Conservation (phyloP, 2,888 invertebrate species). For the Agelastica alni region DNA sequence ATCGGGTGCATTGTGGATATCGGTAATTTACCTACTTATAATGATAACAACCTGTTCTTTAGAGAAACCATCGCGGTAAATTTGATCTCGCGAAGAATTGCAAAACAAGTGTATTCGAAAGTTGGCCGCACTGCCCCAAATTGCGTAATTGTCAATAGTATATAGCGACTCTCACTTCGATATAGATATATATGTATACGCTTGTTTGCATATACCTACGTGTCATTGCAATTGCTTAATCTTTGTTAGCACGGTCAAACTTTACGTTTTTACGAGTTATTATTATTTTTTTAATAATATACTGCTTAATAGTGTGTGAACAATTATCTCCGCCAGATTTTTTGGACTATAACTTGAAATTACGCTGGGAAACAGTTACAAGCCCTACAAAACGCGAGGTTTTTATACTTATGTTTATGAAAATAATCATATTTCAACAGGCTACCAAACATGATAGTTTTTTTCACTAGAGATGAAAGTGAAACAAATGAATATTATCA, state of each 20-base stretch:
- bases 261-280: no score
- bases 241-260: not conserved
- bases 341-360: no score
- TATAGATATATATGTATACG: conserved; percentile 11
- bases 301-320: no score
- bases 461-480: no score
- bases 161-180: conserved; percentile 7
- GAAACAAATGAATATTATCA: no score
- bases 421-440: no score
- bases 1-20: conserved; percentile 14
- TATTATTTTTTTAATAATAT: no score
- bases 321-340: no score
- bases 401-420: no score
- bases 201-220: conserved; percentile 7
- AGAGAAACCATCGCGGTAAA: conserved; percentile 16
- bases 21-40: conserved; percentile 22
- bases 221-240: not conserved
- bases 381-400: no score
- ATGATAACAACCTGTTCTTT: conserved; percentile 21
- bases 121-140: conserved; percentile 34
- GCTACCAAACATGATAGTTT: no score
- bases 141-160: conserved; percentile 31
- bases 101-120: conserved; percentile 35
- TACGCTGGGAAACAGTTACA: no score
- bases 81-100: conserved; percentile 13